These are phyloP conservation scores for Condylura cristata DNA, from an alignment of 2,113 vertebrate genomes.

Conservation along the genomic window DNA sequence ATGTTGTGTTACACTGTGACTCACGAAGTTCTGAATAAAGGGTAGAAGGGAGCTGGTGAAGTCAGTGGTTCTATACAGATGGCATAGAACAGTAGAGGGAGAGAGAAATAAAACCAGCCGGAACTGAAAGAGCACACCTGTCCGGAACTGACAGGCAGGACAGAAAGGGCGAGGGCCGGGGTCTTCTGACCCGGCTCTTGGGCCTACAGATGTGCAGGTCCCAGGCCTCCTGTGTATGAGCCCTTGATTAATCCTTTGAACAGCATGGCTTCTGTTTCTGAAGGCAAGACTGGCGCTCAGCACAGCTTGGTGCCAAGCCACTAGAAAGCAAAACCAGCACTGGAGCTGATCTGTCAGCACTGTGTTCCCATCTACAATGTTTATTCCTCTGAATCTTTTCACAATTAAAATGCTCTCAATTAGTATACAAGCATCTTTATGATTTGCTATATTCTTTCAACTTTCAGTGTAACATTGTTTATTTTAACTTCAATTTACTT, in stretches of 20 bases:
- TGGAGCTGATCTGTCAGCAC: slow-evolving; percentile 60
- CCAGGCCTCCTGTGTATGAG: slow-evolving; percentile 30
- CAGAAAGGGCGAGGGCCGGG: background rate
- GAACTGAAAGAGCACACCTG: rapidly evolving
- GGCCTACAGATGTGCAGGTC: background rate
- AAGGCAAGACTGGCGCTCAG: slow-evolving; percentile 47
- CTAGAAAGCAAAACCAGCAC: slow-evolving; percentile 77
- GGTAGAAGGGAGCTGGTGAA: background rate
- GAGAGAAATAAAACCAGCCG: background rate
- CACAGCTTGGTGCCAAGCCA: slow-evolving; percentile 69
- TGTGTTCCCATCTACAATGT: slow-evolving; percentile 71
- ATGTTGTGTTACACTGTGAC: background rate
- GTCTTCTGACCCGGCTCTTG: background rate
- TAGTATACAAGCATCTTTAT: slow-evolving; percentile 82
- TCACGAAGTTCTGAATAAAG: background rate
- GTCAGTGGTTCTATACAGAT: background rate
- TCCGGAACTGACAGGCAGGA: background rate
- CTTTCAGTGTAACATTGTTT: slow-evolving; percentile 82
- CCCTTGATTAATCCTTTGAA: slow-evolving; percentile 76
- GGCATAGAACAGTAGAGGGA: no score
- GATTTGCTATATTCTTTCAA: slow-evolving; percentile 81
- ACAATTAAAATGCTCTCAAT: slow-evolving; percentile 81
- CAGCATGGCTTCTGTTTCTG: slow-evolving; percentile 67
- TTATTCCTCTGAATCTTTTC: slow-evolving; percentile 81
- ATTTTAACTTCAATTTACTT: slow-evolving; percentile 79